Evolutionary conservation across 2,113 vertebrate species (phyloP), one percentile per base, ranked within the genome.

Genomic region (Plecturocebus donacophilus): DNA sequence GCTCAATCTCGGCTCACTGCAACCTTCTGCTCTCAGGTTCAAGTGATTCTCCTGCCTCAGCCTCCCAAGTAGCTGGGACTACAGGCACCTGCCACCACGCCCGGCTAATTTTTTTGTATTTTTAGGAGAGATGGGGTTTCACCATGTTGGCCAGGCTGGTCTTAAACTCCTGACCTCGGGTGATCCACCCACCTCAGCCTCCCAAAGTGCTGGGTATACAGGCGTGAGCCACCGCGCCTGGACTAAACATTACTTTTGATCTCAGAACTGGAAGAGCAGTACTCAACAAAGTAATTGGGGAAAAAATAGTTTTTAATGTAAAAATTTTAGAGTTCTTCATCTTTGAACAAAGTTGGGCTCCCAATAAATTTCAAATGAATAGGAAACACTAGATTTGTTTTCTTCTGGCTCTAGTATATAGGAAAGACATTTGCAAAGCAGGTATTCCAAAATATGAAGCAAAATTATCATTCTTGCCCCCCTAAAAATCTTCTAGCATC

Each of bases 401-500:
- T 20, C 45, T 92, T 47, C 42, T 93, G 25, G 45, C n/a, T 82
- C 40, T 90, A 79, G 45, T 64, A 98, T 96, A 95, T 75, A 94
- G 38, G 52, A 95, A 89, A 77, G 56, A 97, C 8, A 95, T 89
- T 45, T 71, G 71, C 38, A 97, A 92, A 97, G 94, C 70, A 88
- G 94, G 68, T 97, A 98, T 96, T 97, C 66, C 52, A 97, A 97
- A 96, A 38, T 84, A 90, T 14, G 93, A 98, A 81, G 91, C 42
- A 96, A 85, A 95, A 97, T 89, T 76, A 42, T 96, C 80, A n/a
- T 96, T 89, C 64, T 97, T 87, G 90, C 91, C 73, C 94, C 83
- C 91, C 83, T 97, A 98, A 94, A 90, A 96, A 56, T 27, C 47
- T 92, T 95, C 88, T 92, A 98, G 97, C 98, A 99, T 98, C 98